Percentiles rank a stretch among this genome's conserved stretches.
These are phyloP conservation scores for Sinonovacula constricta DNA, from an alignment of 1,140 invertebrate genomes.

Conservation along the genomic window DNA sequence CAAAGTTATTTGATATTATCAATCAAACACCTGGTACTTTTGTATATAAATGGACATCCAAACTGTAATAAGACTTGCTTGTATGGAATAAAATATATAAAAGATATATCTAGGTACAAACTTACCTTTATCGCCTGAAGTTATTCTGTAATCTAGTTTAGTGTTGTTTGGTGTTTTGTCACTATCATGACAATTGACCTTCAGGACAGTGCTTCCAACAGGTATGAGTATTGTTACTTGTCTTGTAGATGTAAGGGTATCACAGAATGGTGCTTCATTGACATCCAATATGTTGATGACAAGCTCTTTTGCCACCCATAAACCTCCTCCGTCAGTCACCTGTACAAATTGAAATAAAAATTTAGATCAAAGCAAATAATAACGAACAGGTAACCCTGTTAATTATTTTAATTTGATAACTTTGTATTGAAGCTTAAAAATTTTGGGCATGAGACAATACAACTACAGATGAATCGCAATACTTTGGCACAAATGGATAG, in stretches of 20 bases:
- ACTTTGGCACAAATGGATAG: no score
- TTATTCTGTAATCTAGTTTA: conserved; percentile 14
- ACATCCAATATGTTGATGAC: conserved; percentile 13
- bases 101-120: no score
- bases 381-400: no score
- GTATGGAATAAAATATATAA: no score
- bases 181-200: conserved; percentile 13
- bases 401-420: no score
- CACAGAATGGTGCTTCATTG: conserved; percentile 30
- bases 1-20: no score
- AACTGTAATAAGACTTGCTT: no score
- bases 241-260: background rate
- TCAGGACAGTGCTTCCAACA: background rate
- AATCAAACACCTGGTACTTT: no score
- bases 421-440: no score
- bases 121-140: background rate
- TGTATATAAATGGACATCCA: no score
- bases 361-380: background rate
- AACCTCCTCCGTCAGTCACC: conserved; percentile 22
- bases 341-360: background rate
- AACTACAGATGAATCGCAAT: no score
- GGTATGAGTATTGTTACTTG: conserved; percentile 37
- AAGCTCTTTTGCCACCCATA: background rate
- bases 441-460: no score
- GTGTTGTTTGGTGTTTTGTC: conserved; percentile 8